Conservation (phyloP, 2,888 invertebrate genomes). For the Pyrrhopygopsis socrates region DNA sequence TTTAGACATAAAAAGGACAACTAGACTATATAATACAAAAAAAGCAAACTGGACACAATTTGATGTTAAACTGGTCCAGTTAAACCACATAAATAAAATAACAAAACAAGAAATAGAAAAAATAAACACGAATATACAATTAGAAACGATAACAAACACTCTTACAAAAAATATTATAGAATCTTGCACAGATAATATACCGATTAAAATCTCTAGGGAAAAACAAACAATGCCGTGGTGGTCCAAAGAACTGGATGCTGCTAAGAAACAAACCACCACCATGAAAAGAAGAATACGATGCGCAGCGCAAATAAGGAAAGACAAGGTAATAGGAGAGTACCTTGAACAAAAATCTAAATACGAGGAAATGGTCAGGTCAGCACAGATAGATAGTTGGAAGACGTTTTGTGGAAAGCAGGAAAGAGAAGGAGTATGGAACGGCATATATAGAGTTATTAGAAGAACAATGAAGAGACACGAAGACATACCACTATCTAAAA, state of each 20-base stretch:
- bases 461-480: neutral
- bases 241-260: neutral
- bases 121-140: neutral
- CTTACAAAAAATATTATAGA: too few species aligned
- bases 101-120: neutral
- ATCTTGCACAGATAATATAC: neutral
- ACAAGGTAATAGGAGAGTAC: neutral
- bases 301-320: neutral
- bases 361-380: neutral
- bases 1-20: neutral
- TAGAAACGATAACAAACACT: neutral
- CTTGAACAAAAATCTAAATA: neutral
- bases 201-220: neutral
- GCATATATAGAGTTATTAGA: constrained; percentile 29
- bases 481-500: neutral
- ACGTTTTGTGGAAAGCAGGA: neutral
- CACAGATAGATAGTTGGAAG: constrained; percentile 37
- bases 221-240: neutral
- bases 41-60: neutral
- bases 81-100: neutral
- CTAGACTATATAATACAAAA: neutral
- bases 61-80: neutral
- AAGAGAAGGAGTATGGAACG: constrained; percentile 28
- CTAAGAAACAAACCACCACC: neutral
- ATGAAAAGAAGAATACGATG: neutral